Percentiles rank a stretch among this genome's conserved stretches.
Evolutionary conservation across 2,888 invertebrate species (phyloP).

Genomic region (Euclidia mi): DNA sequence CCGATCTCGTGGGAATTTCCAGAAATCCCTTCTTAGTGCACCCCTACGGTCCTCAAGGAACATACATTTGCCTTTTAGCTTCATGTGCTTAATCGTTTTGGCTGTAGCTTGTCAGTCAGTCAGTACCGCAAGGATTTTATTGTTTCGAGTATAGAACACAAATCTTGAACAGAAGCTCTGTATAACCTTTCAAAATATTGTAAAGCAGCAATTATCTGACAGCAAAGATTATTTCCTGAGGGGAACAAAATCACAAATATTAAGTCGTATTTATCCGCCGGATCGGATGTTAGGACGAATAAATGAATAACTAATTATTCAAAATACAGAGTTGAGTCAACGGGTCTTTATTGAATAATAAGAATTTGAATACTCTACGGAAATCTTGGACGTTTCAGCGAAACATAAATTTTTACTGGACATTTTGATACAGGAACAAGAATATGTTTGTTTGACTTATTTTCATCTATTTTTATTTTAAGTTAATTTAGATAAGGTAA

Average conservation of each 20-base stretch:
- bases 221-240: constrained; percentile 8
- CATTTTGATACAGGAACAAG: neutral
- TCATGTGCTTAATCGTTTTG: no score
- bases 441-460: neutral
- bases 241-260: constrained; percentile 10
- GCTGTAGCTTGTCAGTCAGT: no score
- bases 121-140: no score
- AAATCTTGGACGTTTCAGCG: constrained; percentile 2
- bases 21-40: no score
- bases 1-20: no score
- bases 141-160: no score
- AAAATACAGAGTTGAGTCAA: constrained; percentile 20
- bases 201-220: neutral
- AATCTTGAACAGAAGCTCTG: no score
- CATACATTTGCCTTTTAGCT: no score
- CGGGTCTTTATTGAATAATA: constrained; percentile 21
- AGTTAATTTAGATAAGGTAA: no score
- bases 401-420: constrained; percentile 10
- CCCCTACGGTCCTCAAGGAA: no score
- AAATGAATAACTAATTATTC: constrained; percentile 33
- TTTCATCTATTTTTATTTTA: no score
- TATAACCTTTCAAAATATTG: no score
- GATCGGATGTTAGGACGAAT: constrained; percentile 26
- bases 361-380: constrained; percentile 21
- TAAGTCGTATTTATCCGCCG: constrained; percentile 15